Percentiles rank a stretch among this genome's conserved stretches.
Evolutionary conservation across 2,797 vertebrate genomes (phyloP).

Genomic region (Podarcis siculus): DNA sequence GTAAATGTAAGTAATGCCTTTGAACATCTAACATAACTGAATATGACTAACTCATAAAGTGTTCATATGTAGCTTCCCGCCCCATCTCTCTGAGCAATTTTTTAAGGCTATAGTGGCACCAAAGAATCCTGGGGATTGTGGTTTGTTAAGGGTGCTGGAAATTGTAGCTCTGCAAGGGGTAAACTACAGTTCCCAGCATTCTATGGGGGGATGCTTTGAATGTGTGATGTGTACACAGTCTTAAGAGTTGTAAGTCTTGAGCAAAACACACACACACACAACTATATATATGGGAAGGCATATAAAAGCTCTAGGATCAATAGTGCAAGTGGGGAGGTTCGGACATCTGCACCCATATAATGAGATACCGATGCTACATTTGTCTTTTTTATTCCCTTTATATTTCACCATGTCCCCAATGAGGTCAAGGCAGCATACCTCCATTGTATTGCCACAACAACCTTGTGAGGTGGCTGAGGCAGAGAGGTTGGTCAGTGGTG

Average conservation of each 20-base stretch:
- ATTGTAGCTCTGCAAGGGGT: too few relatives aligned
- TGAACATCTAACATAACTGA: conserved; percentile 25
- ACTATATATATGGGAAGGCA: neutral
- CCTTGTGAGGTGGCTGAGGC: neutral
- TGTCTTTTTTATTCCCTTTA: neutral
- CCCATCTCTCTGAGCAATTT: neutral
- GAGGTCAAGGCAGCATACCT: neutral
- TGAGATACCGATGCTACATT: neutral
- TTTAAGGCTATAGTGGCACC: neutral
- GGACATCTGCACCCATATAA: too few relatives aligned
- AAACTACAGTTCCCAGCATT: too few relatives aligned
- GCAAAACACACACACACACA: neutral
- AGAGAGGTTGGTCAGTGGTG: neutral
- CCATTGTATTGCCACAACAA: neutral
- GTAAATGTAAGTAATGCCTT: conserved; percentile 27
- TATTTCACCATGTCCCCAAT: neutral
- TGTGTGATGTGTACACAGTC: too few relatives aligned
- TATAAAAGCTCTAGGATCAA: neutral
- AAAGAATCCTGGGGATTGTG: neutral
- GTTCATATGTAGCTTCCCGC: neutral
- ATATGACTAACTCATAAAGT: neutral
- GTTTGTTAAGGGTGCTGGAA: too few relatives aligned
- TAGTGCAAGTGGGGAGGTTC: neutral
- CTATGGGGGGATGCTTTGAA: too few relatives aligned
- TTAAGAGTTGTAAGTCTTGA: neutral